Evolutionary conservation across 2,797 vertebrate species (phyloP), one percentile per base, ranked within the genome.

Genomic region (Pipistrellus pipistrellus): DNA sequence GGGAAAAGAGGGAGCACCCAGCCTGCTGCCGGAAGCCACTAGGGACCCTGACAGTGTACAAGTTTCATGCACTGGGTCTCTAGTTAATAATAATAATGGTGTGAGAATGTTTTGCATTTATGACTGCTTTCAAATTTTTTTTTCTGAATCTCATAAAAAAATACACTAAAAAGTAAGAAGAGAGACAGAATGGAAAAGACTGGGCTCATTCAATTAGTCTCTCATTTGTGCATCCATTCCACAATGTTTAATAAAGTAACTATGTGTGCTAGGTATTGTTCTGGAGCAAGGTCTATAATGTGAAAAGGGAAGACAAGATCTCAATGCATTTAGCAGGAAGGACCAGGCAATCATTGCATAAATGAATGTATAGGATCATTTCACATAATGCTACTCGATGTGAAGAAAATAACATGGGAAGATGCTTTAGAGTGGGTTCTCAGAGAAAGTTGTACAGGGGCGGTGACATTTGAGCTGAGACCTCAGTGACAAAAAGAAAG

Each of bases 331-430:
- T 87, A n/a, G 38, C 72, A 48, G 71, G 48, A 51, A 93, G 71
- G 17, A 80, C 38, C 17, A 12, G 64, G 68, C 71, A 91, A 25
- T 93, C 75, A 66, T 84, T 77, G 80, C 72, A 23, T 25, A 80
- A 96, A 72, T 46, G 32, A 97, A 46, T 91, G 48, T 93, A 30
- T 35, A 66, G 68, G 20, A 81, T 73, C 68, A 73, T 92, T 87
- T 78, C 57, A 27, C 69, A 35, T 73, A 53, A 59, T 83, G 64
- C n/a, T 46, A 57, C 32, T 87, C 23, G 23, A 78, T 83, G 21
- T 38, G 76, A 86, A 53, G 94, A 87, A 84, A 86, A 27, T 64
- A 85, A 88, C 80, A 32, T 3, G 13, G 44, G 23, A 46, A 64
- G 59, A 6, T 86, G 27, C 27, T 90, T 68, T 23, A 53, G 68